phyloP scores from a whole-genome alignment of 2,797 vertebrate genomes.

The Alca torda region DNA sequence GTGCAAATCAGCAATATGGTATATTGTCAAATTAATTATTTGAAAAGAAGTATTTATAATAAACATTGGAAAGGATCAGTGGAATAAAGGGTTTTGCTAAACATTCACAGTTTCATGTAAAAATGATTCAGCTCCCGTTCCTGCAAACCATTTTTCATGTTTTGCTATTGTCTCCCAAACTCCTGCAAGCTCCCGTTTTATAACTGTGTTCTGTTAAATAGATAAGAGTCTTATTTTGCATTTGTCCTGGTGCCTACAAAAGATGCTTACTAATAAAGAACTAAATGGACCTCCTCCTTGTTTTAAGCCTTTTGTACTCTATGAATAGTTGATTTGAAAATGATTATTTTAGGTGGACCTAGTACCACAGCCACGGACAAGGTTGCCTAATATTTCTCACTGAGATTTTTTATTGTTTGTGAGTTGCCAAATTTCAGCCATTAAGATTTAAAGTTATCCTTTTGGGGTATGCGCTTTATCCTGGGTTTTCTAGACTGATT shows the following conservation, averaged over 20 bases:
- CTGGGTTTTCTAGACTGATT: background rate
- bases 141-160: background rate
- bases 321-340: background rate
- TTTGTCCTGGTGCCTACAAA: background rate
- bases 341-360: background rate
- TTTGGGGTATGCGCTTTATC: background rate
- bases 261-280: slow-evolving; percentile 48
- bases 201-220: background rate
- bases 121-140: background rate
- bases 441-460: background rate
- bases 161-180: background rate
- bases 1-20: slow-evolving; percentile 32
- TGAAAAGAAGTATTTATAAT: slow-evolving; percentile 56
- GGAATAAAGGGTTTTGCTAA: background rate
- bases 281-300: slow-evolving; percentile 37
- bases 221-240: background rate
- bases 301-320: slow-evolving; percentile 41
- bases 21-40: slow-evolving; percentile 65
- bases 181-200: background rate
- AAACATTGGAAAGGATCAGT: slow-evolving; percentile 48
- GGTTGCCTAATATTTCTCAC: background rate
- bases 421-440: background rate
- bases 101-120: background rate
- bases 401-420: background rate
- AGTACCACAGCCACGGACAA: background rate